phyloP scores from a whole-genome alignment of 1,140 invertebrate genomes.

The Drosophila persimilis region DNA sequence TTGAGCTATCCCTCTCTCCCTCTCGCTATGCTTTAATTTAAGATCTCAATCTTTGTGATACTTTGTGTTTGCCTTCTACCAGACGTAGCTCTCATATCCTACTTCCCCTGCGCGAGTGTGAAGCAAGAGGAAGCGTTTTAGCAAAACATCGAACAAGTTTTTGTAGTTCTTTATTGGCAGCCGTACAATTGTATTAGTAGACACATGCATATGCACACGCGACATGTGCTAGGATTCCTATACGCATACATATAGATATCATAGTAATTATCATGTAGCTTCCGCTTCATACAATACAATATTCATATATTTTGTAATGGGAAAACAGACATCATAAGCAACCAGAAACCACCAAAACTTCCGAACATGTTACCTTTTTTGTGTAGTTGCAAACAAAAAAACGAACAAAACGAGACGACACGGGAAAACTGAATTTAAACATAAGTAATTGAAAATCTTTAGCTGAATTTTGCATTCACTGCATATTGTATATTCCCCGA shows the following conservation, averaged over 20 bases:
- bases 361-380: conserved; percentile 77
- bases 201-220: conserved; percentile 23
- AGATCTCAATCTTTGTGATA: conserved; percentile 81
- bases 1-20: conserved; percentile 28
- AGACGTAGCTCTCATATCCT: conserved; percentile 37
- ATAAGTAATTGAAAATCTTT: conserved; percentile 78
- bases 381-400: conserved; percentile 34
- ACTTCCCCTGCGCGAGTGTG: conserved; percentile 42
- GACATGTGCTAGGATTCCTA: conserved; percentile 22
- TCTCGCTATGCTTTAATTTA: conserved; percentile 75
- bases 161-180: conserved; percentile 62
- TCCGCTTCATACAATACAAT: conserved; percentile 51
- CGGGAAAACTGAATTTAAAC: conserved; percentile 61
- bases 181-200: conserved; percentile 46
- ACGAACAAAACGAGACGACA: conserved; percentile 8
- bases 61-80: conserved; percentile 66
- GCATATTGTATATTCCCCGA: conserved; percentile 56
- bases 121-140: conserved; percentile 58
- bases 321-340: conserved; percentile 51
- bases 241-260: conserved; percentile 28
- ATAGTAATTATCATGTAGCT: conserved; percentile 60
- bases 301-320: conserved; percentile 31
- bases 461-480: conserved; percentile 70
- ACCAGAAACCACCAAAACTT: conserved; percentile 77
- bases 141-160: conserved; percentile 73